Conservation (phyloP, 2,797 vertebrate species). For the Cynodonichthys magdalenae region DNA sequence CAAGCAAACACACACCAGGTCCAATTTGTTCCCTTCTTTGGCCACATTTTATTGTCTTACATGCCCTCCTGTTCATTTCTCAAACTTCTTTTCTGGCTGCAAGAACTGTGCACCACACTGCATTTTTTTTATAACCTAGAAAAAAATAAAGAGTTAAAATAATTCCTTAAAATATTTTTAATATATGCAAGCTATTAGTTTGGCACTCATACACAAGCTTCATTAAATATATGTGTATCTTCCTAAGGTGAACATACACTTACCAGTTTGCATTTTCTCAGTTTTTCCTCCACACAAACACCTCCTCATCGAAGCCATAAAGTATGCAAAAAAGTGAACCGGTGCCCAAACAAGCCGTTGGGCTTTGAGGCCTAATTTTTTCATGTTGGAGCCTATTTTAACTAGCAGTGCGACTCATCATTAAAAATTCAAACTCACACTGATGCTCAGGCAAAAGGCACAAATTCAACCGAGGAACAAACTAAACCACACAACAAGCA, state of each 20-base stretch:
- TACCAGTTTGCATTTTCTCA: constrained; percentile 12
- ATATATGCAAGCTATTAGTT: constrained; percentile 51
- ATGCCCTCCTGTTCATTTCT: constrained; percentile 37
- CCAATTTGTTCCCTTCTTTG: constrained; percentile 56
- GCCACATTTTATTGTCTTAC: constrained; percentile 48
- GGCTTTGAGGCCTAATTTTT: constrained; percentile 75
- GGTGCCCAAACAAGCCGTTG: constrained; percentile 67
- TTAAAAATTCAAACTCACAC: constrained; percentile 76
- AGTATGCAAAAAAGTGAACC: constrained; percentile 67
- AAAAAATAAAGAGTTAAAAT: constrained; percentile 61
- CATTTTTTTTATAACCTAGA: constrained; percentile 42
- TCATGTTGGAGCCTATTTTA: constrained; percentile 71
- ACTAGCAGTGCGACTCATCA: constrained; percentile 65
- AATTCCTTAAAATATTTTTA: constrained; percentile 53
- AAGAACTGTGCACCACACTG: constrained; percentile 13
- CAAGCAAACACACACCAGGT: constrained; percentile 41
- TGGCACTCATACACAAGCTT: constrained; percentile 33
- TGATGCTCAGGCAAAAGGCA: constrained; percentile 57
- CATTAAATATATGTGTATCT: constrained; percentile 66
- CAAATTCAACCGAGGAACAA: constrained; percentile 42
- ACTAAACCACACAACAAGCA: constrained; percentile 12
- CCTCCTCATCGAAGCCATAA: constrained; percentile 40
- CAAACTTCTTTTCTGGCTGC: constrained; percentile 43
- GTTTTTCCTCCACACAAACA: constrained; percentile 23
- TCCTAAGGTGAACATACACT: constrained; percentile 48